Evolutionary conservation across 2,888 invertebrate genomes (phyloP), one percentile per base, ranked within the genome.

Genomic region (Sarcophaga caerulescens): DNA sequence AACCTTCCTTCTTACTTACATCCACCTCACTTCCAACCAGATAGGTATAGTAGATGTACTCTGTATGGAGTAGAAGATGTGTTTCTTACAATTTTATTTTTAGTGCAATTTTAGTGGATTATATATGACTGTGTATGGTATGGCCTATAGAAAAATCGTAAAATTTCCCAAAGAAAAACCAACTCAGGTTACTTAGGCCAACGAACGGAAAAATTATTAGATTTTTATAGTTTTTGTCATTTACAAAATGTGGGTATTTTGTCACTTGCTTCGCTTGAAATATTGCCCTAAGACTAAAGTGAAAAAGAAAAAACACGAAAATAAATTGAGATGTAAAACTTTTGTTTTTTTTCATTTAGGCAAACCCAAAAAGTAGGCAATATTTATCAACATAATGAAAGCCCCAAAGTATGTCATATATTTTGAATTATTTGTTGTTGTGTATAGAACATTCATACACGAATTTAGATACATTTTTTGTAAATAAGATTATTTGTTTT

Each of bases 131-230:
- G 23, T 11, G 44, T 78, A 65, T 35, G 35, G 35, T 84, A 81
- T 84, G 77, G 86, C 77, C 86, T 86, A 86, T 86, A 86, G 86
- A 86, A 86, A 84, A 76, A 76, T 81, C 84, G 84, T 86, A 86
- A 86, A 86, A 85, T 71, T 57, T 52, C 76, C 25, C 52, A 71
- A 70, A 66, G 52, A 52, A 17, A 14, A 52, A 14, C 12, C 14
- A 74, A 75, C 63, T 45, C 84, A 84, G 79, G 78, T 86, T 81
- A 77, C 63, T 73, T 71, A 73, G 77, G 71, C 70, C 23, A 70
- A 47, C 23, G 63, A 25, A 71, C n/a, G 63, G 35, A 66, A 44
- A 81, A 74, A 69, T 78, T 84, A 86, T 84, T 84, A 81, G 81
- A 86, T 86, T 86, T 86, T 86, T 86, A 86, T 84, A 68, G 65